Percentiles rank a stretch among this genome's conserved stretches.
Conservation (phyloP, 1,140 invertebrate genomes). For the Pollicipes pollicipes region DNA sequence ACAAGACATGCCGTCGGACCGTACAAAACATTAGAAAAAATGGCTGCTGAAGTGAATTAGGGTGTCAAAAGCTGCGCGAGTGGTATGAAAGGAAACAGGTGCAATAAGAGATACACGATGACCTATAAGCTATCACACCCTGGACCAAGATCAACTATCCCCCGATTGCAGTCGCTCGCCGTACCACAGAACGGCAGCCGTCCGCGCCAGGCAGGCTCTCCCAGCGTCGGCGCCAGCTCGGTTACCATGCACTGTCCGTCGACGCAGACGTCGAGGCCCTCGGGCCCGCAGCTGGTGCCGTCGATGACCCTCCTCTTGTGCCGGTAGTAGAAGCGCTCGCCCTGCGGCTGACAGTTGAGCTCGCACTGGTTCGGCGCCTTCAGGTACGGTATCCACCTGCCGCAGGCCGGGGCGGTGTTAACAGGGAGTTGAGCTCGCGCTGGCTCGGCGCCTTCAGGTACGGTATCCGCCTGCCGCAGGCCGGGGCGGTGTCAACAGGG, state of each 20-base stretch:
- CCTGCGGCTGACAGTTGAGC: slow-evolving; percentile 82
- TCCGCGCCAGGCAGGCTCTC: no score
- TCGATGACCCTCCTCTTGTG: slow-evolving; percentile 62
- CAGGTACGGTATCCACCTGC: slow-evolving; percentile 71
- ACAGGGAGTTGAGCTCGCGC: no score
- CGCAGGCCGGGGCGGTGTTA: no score
- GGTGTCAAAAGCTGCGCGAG: no score
- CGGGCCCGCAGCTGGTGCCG: slow-evolving; percentile 70
- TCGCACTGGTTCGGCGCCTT: slow-evolving; percentile 77
- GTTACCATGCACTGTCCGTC: slow-evolving; percentile 72
- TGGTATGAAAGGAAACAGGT: neutral
- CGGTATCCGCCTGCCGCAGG: no score
- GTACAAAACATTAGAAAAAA: no score
- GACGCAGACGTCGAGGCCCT: slow-evolving; percentile 73
- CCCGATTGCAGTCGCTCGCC: slow-evolving; percentile 5
- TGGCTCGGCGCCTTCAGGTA: no score
- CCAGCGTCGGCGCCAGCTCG: no score
- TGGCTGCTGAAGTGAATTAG: no score
- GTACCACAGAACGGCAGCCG: neutral
- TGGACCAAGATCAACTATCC: slow-evolving; percentile 6
- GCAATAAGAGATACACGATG: slow-evolving; percentile 6
- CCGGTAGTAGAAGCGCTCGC: slow-evolving; percentile 79
- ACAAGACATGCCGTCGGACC: no score
- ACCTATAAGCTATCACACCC: slow-evolving; percentile 8
- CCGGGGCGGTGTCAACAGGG: no score